Percentiles rank a stretch among this genome's conserved stretches.
Conservation (phyloP, 2,888 invertebrate species). For the Calameuta pallipes region DNA sequence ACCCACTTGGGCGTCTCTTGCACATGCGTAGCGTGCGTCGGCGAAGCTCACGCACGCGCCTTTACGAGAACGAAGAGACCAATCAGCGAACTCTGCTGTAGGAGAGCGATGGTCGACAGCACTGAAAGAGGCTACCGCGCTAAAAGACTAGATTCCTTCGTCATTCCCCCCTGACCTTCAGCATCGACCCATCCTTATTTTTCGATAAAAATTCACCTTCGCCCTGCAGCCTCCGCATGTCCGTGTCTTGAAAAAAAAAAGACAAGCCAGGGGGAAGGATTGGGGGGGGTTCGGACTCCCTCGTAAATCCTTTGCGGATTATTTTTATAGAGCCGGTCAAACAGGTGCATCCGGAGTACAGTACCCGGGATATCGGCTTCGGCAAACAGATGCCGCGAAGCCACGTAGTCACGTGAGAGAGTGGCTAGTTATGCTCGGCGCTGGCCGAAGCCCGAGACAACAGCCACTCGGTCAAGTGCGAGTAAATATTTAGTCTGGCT, state of each 20-base stretch:
- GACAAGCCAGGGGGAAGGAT: too few relatives aligned
- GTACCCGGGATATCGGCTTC: slow-evolving; percentile 12
- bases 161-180: too few relatives aligned
- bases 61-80: slow-evolving; percentile 20
- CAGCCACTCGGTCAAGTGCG: slow-evolving; percentile 8
- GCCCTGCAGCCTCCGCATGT: too few relatives aligned
- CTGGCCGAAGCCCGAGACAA: background rate
- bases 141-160: too few relatives aligned
- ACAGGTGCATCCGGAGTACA: slow-evolving; percentile 23
- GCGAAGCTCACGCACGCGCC: slow-evolving; percentile 36
- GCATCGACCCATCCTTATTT: too few relatives aligned
- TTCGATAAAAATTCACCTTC: too few relatives aligned
- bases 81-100: slow-evolving; percentile 21
- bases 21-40: slow-evolving; percentile 25
- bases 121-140: background rate
- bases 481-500: slow-evolving; percentile 21
- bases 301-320: slow-evolving; percentile 5
- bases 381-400: slow-evolving; percentile 17
- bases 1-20: slow-evolving; percentile 56
- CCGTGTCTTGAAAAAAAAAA: too few relatives aligned
- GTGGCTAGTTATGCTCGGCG: background rate
- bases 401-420: slow-evolving; percentile 2
- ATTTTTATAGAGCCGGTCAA: slow-evolving; percentile 15
- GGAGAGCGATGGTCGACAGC: background rate
- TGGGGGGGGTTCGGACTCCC: background rate